Evolutionary conservation across 53 echinoderm and acorn worm genomes (phyloP).

Genomic region (Mesocentrotus franciscanus): DNA sequence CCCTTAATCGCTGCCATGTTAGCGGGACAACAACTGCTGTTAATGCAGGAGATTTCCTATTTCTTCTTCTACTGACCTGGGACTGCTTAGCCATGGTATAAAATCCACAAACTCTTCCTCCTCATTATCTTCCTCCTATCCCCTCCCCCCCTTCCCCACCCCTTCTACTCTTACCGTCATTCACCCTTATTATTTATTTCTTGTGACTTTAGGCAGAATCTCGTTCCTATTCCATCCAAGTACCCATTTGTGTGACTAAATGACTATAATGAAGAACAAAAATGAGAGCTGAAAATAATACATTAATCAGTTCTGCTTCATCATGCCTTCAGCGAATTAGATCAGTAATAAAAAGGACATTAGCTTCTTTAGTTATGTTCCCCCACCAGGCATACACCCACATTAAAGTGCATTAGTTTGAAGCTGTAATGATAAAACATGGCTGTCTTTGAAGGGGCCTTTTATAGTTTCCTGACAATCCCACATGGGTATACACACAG

Average conservation of each 20-base stretch:
- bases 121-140: neutral
- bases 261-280: neutral
- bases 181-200: neutral
- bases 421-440: neutral
- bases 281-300: neutral
- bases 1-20: conserved; percentile 20
- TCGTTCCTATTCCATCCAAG: neutral
- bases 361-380: neutral
- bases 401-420: neutral
- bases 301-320: neutral
- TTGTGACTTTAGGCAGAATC: neutral
- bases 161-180: neutral
- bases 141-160: neutral
- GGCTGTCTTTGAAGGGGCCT: neutral
- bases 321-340: neutral
- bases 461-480: neutral
- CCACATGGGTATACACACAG: neutral
- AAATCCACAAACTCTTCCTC: neutral
- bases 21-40: conserved; percentile 51
- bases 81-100: neutral
- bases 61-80: neutral
- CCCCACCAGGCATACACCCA: neutral
- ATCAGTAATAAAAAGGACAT: neutral
- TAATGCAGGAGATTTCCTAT: conserved; percentile 39
- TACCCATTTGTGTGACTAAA: neutral